A percentile compares a stretch with the other conserved stretches of the same genome.
phyloP scores from a whole-genome alignment of 1,140 invertebrate genomes.

The Thereuonema tuberculata region DNA sequence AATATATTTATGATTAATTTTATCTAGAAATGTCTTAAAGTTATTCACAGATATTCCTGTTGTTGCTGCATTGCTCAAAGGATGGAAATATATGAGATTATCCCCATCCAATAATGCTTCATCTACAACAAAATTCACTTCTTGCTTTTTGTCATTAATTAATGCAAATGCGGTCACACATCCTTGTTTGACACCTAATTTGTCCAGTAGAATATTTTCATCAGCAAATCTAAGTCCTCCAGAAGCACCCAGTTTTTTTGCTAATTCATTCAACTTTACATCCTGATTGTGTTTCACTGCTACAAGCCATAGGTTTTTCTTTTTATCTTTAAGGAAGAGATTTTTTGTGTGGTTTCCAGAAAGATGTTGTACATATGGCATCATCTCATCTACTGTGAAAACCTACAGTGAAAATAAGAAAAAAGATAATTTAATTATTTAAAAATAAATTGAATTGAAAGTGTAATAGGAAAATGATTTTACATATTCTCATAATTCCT shows the following conservation, averaged over 20 bases:
- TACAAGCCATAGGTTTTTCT: slow-evolving; percentile 31
- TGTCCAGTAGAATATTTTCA: slow-evolving; percentile 25
- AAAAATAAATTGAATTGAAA: no score
- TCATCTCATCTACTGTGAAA: slow-evolving; percentile 32
- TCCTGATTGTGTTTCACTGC: slow-evolving; percentile 29
- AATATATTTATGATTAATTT: slow-evolving; percentile 26
- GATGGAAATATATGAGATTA: slow-evolving; percentile 28
- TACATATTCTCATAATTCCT: no score
- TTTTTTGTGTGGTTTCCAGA: slow-evolving; percentile 32
- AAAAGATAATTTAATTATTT: no score
- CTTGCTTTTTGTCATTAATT: slow-evolving; percentile 28
- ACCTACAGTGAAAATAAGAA: slow-evolving; percentile 19
- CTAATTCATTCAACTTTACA: slow-evolving; percentile 28
- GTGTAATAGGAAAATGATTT: no score
- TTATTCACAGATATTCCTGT: slow-evolving; percentile 23
- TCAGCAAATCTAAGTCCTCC: slow-evolving; percentile 30
- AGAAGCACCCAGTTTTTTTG: slow-evolving; percentile 26
- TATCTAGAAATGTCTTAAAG: slow-evolving; percentile 25
- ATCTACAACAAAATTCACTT: slow-evolving; percentile 29
- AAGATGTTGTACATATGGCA: slow-evolving; percentile 24
- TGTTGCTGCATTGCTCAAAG: slow-evolving; percentile 29
- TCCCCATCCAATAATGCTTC: slow-evolving; percentile 19
- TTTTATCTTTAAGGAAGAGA: slow-evolving; percentile 33
- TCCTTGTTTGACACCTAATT: slow-evolving; percentile 29
- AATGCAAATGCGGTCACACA: slow-evolving; percentile 31